phyloP scores from a whole-genome alignment of 2,113 vertebrate genomes.

The Bucco capensis region DNA sequence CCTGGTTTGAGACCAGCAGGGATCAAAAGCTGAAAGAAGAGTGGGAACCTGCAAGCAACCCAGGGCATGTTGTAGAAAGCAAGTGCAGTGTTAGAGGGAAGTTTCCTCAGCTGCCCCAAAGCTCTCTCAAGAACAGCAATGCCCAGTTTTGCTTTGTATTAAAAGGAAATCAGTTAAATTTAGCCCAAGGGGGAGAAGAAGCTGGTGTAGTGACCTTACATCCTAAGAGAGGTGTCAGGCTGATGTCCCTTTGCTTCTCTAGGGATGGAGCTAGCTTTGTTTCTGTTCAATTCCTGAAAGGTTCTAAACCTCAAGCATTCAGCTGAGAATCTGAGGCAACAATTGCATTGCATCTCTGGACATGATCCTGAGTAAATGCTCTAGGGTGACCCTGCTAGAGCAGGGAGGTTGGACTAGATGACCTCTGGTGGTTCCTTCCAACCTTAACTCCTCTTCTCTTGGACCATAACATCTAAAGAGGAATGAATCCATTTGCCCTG shows the following conservation, averaged over 20 bases:
- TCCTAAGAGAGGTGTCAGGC: not conserved
- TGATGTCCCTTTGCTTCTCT: not conserved
- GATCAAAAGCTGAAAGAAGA: not conserved
- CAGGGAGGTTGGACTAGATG: no score
- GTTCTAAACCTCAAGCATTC: not conserved
- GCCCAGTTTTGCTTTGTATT: not conserved
- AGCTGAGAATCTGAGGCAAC: not conserved
- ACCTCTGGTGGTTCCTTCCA: no score
- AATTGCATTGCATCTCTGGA: not conserved
- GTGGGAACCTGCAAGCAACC: not conserved
- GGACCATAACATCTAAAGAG: not conserved
- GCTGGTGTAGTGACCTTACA: rapidly evolving
- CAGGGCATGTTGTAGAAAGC: not conserved
- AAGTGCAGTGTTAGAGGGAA: not conserved
- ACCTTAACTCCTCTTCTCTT: not conserved
- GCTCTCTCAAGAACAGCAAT: not conserved
- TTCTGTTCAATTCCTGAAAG: not conserved
- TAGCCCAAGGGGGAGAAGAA: not conserved
- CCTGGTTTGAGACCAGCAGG: not conserved
- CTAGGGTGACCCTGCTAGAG: no score
- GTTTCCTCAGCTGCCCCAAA: not conserved
- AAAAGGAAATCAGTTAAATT: not conserved
- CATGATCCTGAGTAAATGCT: no score
- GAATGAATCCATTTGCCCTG: not conserved
- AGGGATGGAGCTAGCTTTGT: not conserved